Conservation (phyloP, 2,888 invertebrate species). For the Parochlus steinenii region DNA sequence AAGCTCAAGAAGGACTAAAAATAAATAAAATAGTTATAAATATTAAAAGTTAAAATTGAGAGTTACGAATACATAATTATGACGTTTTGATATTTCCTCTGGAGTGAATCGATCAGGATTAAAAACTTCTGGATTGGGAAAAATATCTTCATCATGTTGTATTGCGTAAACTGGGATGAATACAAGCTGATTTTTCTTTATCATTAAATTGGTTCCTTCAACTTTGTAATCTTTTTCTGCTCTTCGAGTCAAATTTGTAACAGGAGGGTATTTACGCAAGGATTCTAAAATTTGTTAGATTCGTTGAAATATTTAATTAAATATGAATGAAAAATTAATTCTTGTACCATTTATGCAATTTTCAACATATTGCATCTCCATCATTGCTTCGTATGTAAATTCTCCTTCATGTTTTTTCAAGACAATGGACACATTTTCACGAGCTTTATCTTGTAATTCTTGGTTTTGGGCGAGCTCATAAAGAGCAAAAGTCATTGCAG, state of each 20-base stretch:
- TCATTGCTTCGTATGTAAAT: conserved; percentile 7
- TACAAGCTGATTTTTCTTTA: conserved; percentile 31
- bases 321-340: conserved; percentile 14
- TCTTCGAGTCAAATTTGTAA: conserved; percentile 30
- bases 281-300: conserved; percentile 31
- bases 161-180: conserved; percentile 33
- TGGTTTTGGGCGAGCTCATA: conserved; percentile 11
- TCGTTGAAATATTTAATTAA: too few relatives aligned
- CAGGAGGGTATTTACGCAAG: conserved; percentile 34
- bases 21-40: too few relatives aligned
- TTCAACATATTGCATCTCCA: conserved; percentile 22
- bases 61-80: too few relatives aligned
- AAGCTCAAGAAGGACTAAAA: conserved; percentile 29
- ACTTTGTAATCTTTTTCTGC: conserved; percentile 14
- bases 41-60: too few relatives aligned
- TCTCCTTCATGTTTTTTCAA: conserved; percentile 4
- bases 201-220: conserved; percentile 30
- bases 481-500: conserved; percentile 29
- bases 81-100: conserved; percentile 31
- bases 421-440: conserved; percentile 9
- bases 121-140: conserved; percentile 37
- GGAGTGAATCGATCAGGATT: conserved; percentile 37
- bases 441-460: conserved; percentile 11
- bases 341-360: conserved; percentile 32
- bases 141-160: conserved; percentile 36